Conservation (phyloP, 2,113 vertebrate species). For the Phocoena phocoena region DNA sequence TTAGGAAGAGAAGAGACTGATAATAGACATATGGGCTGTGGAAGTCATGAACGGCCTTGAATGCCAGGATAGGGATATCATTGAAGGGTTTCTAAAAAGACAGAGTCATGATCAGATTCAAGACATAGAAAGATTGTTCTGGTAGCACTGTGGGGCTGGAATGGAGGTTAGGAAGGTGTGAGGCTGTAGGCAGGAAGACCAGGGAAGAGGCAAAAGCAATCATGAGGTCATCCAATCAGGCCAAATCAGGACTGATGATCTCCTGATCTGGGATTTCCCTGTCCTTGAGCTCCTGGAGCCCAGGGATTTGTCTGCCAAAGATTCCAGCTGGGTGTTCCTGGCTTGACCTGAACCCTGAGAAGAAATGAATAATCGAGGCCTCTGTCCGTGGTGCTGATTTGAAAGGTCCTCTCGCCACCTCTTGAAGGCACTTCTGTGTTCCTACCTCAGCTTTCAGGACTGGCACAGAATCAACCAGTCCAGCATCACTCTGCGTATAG, state of each 20-base stretch:
- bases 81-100: background rate
- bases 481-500: background rate
- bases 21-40: background rate
- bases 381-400: conserved; percentile 37
- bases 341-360: background rate
- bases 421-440: background rate
- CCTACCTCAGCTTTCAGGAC: background rate
- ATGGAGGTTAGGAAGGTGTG: background rate
- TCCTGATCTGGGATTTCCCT: background rate
- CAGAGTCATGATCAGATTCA: background rate
- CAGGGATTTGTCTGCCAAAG: background rate
- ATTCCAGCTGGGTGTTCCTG: background rate
- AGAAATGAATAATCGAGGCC: background rate
- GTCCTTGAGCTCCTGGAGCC: background rate
- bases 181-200: background rate
- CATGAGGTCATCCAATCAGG: background rate
- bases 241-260: background rate
- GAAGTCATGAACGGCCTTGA: background rate
- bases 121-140: background rate
- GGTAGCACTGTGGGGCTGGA: background rate
- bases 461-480: background rate
- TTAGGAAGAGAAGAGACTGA: background rate
- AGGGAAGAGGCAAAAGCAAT: background rate
- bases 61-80: background rate
- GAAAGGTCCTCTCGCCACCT: background rate